Base-by-base conservation (phyloP, 2,888 invertebrate genomes). In the Rotaria socialis region DNA sequence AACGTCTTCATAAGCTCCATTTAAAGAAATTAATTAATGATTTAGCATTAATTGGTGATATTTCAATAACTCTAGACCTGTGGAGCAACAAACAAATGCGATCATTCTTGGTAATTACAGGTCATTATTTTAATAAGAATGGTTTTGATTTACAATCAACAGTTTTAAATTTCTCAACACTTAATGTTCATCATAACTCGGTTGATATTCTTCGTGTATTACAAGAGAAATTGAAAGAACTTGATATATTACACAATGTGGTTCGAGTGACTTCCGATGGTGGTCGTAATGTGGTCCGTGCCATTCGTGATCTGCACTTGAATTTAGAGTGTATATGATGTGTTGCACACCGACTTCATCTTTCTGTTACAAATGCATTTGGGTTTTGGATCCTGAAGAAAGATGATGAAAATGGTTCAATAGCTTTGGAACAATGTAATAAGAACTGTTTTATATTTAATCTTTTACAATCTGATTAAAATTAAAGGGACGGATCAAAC, bases 311-410 rank as follows among this genome's bases (percentile, higher is more conserved):
- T 22, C 8, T 75, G 22, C 7, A 43, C n/a, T 75, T 43, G 22
- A 43, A 43, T 41, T 35, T 43, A 4, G 7, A 43, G 43, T 43
- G 75, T 75, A 19, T 75, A 6, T 75, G 75, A 43, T 75, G 75
- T 75, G 22, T 75, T 22, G 75, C 75, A 43, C 75, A 75, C n/a
- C 6, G 75, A 41, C 43, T 75, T 43, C 75, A 75, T 75, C 75
- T 75, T 16, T 3, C 43, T 1, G n/a, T 75, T 75, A 75, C 43
- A 16, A 75, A 75, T 75, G 75, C 75, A 3, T 75, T 75, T 75
- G 75, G 75, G 2, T 75, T 75, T 24, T 75, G 75, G 43, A 22
- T 75, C 16, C 2, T 22, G 75, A 43, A 75, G 27, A 75, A 75
- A 43, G 75, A 75, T 19, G 75, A 41, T 24, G 22, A 43, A 2